These are phyloP conservation scores for Gryllus bimaculatus DNA, from an alignment of 1,140 invertebrate genomes.

Conservation along the genomic window DNA sequence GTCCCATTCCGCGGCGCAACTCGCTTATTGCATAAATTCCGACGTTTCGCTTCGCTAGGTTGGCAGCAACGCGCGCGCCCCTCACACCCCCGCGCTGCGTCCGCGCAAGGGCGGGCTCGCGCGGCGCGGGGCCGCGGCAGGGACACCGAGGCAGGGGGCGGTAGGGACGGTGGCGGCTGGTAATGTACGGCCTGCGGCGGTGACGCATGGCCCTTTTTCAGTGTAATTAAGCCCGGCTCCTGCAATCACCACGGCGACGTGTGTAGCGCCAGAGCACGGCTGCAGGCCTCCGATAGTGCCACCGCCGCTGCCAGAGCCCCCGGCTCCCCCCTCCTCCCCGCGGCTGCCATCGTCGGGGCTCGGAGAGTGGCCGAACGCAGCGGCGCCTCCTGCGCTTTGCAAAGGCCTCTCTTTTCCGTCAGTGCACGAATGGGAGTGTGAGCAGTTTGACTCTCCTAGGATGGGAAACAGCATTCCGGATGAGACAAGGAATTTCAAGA, in stretches of 20 bases:
- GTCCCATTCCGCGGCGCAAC: neutral
- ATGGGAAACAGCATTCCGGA: no score
- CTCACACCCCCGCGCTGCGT: neutral
- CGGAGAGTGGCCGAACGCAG: no score
- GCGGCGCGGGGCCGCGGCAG: no score
- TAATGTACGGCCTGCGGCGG: slow-evolving; percentile 2
- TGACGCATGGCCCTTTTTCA: neutral
- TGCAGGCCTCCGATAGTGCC: neutral
- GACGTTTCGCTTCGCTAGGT: neutral
- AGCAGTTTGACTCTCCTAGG: no score
- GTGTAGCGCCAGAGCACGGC: neutral
- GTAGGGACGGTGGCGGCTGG: no score
- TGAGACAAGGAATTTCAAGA: no score
- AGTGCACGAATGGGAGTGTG: no score
- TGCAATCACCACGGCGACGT: slow-evolving; percentile 2
- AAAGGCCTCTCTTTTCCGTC: no score
- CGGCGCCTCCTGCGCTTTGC: no score
- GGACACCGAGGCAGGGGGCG: no score
- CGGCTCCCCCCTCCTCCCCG: neutral
- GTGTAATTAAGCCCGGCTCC: neutral
- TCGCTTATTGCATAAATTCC: slow-evolving; percentile 4
- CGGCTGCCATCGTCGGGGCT: neutral
- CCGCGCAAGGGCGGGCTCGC: neutral
- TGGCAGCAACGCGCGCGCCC: neutral
- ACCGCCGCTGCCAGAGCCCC: neutral